Evolutionary conservation across 64 coral and sea anemone species (phyloP).

Genomic region (Montipora capricornis): DNA sequence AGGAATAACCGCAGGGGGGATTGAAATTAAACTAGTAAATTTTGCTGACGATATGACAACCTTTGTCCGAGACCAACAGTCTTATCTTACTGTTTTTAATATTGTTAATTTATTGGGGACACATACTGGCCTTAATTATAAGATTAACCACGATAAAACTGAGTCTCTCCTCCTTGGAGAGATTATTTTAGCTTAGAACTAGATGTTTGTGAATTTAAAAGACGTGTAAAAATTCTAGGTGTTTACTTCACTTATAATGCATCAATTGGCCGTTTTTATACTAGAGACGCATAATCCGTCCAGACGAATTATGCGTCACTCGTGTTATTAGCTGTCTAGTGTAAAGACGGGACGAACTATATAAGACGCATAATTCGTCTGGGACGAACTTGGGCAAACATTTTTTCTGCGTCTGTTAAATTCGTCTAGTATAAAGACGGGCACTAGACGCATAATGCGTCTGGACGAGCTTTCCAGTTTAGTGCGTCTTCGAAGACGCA

Average conservation of each 20-base stretch:
- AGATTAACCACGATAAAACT: not conserved
- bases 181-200: not conserved
- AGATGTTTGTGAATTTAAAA: not conserved
- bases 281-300: too few species aligned
- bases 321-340: too few species aligned
- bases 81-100: not conserved
- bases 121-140: not conserved
- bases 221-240: not conserved
- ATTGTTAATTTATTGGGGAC: not conserved
- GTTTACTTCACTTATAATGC: slow-evolving; percentile 11
- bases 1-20: not conserved
- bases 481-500: too few species aligned
- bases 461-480: too few species aligned
- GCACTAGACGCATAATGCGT: too few species aligned
- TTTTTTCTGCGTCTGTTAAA: too few species aligned
- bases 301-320: too few species aligned
- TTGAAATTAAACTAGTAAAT: not conserved
- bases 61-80: not conserved
- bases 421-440: too few species aligned
- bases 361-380: too few species aligned
- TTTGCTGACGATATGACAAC: slow-evolving; percentile 7
- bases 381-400: too few species aligned
- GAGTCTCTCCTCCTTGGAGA: not conserved
- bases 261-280: not conserved
- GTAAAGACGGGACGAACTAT: too few species aligned